Evolutionary conservation across 1,140 invertebrate genomes (phyloP).

Genomic region (Nautilus pompilius): DNA sequence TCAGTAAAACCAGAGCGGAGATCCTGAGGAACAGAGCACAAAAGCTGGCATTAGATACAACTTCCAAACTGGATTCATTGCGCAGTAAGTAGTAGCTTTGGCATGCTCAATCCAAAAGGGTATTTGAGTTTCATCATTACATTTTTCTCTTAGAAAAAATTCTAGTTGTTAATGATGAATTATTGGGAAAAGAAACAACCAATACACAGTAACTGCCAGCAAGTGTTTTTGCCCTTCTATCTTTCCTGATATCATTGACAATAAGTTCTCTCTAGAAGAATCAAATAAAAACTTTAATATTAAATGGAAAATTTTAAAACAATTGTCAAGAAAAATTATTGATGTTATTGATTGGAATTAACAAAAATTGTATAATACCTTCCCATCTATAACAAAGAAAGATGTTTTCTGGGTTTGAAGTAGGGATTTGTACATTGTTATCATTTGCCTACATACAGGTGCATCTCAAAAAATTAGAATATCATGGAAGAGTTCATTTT

Average conservation of each 20-base stretch:
- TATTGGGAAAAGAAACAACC: slow-evolving; percentile 5
- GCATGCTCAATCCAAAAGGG: slow-evolving; percentile 8
- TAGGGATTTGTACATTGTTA: no score
- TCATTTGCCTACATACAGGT: no score
- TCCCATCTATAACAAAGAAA: no score
- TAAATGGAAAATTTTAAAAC: no score
- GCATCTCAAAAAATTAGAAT: no score
- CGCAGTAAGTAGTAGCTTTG: slow-evolving; percentile 25
- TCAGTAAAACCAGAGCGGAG: slow-evolving; percentile 70
- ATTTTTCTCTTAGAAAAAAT: slow-evolving; percentile 3
- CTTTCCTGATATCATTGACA: not conserved
- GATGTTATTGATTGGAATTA: no score
- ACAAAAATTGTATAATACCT: no score
- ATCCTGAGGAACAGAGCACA: slow-evolving; percentile 56
- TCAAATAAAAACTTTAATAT: no score
- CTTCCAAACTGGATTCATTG: slow-evolving; percentile 24
- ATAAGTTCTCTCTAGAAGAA: no score
- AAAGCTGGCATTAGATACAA: slow-evolving; percentile 29
- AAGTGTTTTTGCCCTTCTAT: not conserved
- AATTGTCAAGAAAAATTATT: no score
- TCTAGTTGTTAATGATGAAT: slow-evolving; percentile 3
- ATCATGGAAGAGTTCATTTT: no score
- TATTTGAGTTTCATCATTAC: slow-evolving; percentile 9
- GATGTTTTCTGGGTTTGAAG: no score
- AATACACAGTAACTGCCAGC: slow-evolving; percentile 7